Evolutionary conservation across 2,113 vertebrate genomes (phyloP).

Genomic region (Dipodomys merriami): DNA sequence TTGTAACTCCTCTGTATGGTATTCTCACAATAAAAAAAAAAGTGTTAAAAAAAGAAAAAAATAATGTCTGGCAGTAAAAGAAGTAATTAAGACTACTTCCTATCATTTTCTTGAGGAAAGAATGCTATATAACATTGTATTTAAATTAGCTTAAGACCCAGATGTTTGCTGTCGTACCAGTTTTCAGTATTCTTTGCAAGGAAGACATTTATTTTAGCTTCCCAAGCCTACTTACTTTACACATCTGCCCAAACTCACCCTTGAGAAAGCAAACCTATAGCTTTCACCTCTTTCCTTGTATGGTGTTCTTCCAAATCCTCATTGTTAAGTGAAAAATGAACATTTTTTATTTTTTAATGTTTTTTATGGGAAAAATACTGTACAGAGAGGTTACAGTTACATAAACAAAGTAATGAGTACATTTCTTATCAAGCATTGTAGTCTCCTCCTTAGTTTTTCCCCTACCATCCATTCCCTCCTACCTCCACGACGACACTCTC

Average conservation of each 20-base stretch:
- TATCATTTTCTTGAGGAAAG: background rate
- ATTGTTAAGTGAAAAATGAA: background rate
- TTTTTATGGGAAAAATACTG: too few species aligned
- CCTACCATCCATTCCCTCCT: too few species aligned
- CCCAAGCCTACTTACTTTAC: background rate
- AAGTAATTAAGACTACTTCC: constrained; percentile 1
- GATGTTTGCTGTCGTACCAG: background rate
- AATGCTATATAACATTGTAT: background rate
- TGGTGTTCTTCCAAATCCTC: background rate
- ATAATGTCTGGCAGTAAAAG: background rate
- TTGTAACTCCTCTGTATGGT: too few species aligned
- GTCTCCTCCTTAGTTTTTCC: too few species aligned
- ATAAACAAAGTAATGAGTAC: too few species aligned
- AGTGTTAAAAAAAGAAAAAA: background rate
- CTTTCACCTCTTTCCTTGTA: background rate
- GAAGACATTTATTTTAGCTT: background rate
- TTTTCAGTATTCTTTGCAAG: background rate
- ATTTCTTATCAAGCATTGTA: too few species aligned
- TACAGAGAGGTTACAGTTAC: too few species aligned
- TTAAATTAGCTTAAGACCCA: background rate
- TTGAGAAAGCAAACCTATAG: background rate
- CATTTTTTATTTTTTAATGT: too few species aligned
- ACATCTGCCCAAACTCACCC: background rate
- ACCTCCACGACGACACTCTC: too few species aligned
- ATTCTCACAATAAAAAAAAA: too few species aligned